Percentiles rank a stretch among this genome's conserved stretches.
Conservation (phyloP, 2,797 vertebrate species). For the Falco rusticolus region DNA sequence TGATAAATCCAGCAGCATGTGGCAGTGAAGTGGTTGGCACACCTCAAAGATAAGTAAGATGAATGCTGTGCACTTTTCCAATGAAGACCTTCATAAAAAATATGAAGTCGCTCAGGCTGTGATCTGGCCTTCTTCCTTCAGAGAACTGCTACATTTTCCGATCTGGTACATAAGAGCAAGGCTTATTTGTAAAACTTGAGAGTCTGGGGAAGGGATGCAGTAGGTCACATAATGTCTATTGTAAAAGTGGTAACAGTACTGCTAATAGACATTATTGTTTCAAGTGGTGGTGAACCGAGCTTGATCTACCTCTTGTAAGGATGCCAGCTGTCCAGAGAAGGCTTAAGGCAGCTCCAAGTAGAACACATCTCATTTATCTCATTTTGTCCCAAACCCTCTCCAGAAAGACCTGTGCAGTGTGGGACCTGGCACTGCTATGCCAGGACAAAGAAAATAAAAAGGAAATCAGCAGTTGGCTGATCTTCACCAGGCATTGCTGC, state of each 20-base stretch:
- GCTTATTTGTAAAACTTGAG: background rate
- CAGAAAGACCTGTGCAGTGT: background rate
- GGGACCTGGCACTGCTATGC: background rate
- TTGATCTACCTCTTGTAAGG: background rate
- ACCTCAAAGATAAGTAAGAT: conserved; percentile 17
- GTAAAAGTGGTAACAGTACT: background rate
- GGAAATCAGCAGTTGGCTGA: background rate
- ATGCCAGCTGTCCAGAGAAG: background rate
- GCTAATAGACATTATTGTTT: background rate
- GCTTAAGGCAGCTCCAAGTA: background rate
- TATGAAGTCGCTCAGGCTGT: background rate
- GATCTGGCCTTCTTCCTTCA: background rate
- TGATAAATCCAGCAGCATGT: conserved; percentile 19
- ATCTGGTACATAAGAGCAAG: background rate
- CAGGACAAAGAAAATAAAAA: background rate
- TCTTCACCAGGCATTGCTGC: background rate
- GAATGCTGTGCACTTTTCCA: conserved; percentile 12
- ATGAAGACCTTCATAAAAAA: background rate
- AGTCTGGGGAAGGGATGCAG: background rate
- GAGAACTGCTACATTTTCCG: background rate
- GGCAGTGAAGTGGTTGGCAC: background rate
- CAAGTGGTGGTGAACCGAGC: background rate
- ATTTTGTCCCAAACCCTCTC: background rate
- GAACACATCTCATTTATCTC: background rate
- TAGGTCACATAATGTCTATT: background rate